These are phyloP conservation scores for Teleopsis dalmanni DNA, from an alignment of 1,140 invertebrate species.

Conservation along the genomic window DNA sequence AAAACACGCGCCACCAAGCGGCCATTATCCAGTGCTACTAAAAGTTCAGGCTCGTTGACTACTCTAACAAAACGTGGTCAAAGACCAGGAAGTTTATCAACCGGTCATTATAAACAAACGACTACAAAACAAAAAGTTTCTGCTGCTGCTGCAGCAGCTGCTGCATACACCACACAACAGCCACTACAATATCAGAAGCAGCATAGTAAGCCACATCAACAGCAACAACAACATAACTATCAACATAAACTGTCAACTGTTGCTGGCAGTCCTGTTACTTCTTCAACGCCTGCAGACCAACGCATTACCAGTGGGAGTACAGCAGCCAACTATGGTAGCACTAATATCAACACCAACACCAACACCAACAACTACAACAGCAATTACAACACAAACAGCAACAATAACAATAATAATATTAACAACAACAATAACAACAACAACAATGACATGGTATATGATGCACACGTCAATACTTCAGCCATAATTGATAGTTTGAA, in stretches of 20 bases:
- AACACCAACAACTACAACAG: conserved; percentile 17
- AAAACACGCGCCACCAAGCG: conserved; percentile 36
- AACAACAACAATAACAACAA: conserved; percentile 7
- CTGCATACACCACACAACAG: conserved; percentile 18
- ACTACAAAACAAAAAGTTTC: conserved; percentile 4
- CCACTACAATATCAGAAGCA: conserved; percentile 15
- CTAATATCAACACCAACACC: conserved; percentile 16
- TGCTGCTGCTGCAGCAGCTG: background rate
- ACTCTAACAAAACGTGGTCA: conserved; percentile 25
- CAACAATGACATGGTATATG: conserved; percentile 32
- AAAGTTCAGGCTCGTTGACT: conserved; percentile 15
- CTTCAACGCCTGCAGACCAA: too few species aligned
- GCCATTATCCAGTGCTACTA: conserved; percentile 14
- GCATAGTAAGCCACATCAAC: conserved; percentile 22
- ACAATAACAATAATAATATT: conserved; percentile 1
- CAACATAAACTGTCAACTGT: background rate
- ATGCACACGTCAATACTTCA: conserved; percentile 40
- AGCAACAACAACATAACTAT: conserved; percentile 15
- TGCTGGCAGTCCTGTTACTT: too few species aligned
- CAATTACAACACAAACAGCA: conserved; percentile 5
- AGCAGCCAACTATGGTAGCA: conserved; percentile 16
- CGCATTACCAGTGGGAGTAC: conserved; percentile 18
- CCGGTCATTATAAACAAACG: background rate
- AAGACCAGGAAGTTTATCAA: conserved; percentile 15
- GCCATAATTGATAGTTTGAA: conserved; percentile 42